Evolutionary conservation across 2,888 invertebrate genomes (phyloP), one percentile per base, ranked within the genome.

Genomic region (Harmothoe impar): DNA sequence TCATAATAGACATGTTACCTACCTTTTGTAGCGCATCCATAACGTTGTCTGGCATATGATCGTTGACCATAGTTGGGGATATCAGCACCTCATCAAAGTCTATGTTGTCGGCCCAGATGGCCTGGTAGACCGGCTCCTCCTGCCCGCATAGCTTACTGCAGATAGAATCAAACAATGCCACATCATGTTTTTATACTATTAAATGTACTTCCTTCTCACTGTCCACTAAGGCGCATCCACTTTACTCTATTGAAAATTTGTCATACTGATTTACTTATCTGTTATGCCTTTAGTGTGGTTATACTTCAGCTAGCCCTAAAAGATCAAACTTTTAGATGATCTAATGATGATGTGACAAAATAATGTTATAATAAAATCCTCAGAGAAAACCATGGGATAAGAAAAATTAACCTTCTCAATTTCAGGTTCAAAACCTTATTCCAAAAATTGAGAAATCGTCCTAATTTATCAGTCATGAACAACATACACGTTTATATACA

Each of bases 31-130:
- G 96, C 51, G 98, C 98, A 92, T 97, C 97, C 93, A 98, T 96
- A 91, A 98, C 97, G 95, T 97, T 97, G 95, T 98, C 98, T 52
- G 98, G 98, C 98, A 98, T 98, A 95, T 98, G 98, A 96, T 98
- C 98, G 96, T 98, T 98, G 92, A 98, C 94, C 98, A 98, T 98
- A 89, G 98, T 98, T 0, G 98, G 98, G 43, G 98, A 98, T 92
- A 98, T 98, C 90, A 98, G 96, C 31, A 98, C 98, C 96, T 98
- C 98, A 95, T 98, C 98, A 95, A 98, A 98, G 95, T 98, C 98
- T 77, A 97, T 97, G 93, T 97, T 98, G 92, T 97, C 97, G 0
- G 98, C 98, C 98, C 98, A 98, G 31, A 98, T 96, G 20, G 98
- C 98, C 96, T 98, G 98, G 96, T 98, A 98, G 33, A 98, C 97